Percentiles rank a stretch among this genome's conserved stretches.
phyloP scores from a whole-genome alignment of 1,140 invertebrate species.

The Cepaea nemoralis region DNA sequence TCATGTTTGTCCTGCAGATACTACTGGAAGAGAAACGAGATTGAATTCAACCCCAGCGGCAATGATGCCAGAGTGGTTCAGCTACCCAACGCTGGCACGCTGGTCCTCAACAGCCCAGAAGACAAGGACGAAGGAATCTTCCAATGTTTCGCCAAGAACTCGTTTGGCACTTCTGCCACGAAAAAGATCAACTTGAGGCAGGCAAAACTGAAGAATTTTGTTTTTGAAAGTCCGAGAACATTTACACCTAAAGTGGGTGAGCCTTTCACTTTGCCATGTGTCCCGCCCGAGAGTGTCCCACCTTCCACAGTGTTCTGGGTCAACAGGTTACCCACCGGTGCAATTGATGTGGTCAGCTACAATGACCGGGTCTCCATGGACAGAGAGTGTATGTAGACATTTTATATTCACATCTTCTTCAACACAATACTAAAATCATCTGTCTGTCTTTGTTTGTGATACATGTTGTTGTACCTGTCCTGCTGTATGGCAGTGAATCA shows the following conservation, averaged over 20 bases:
- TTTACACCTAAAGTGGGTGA: constrained; percentile 43
- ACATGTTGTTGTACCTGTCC: too few relatives aligned
- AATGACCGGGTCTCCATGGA: constrained; percentile 63
- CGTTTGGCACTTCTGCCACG: constrained; percentile 81
- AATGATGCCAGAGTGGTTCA: constrained; percentile 90
- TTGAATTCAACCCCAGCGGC: too few relatives aligned
- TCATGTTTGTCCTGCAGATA: constrained; percentile 78
- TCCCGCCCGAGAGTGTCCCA: constrained; percentile 66
- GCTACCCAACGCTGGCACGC: constrained; percentile 89
- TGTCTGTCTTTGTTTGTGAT: too few relatives aligned
- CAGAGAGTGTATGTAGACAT: constrained; percentile 61
- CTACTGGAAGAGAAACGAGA: constrained; percentile 96
- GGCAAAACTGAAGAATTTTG: constrained; percentile 56
- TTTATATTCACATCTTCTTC: too few relatives aligned
- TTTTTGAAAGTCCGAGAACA: constrained; percentile 20
- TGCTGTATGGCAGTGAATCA: too few relatives aligned
- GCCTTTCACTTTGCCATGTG: constrained; percentile 55
- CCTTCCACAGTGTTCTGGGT: constrained; percentile 62
- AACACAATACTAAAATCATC: too few relatives aligned
- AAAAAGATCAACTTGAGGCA: constrained; percentile 56
- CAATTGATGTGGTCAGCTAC: constrained; percentile 57
- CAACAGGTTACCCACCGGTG: constrained; percentile 44
- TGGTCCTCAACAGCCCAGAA: constrained; percentile 88
- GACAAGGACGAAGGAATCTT: constrained; percentile 94
- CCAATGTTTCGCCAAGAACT: constrained; percentile 96